Conservation (phyloP, 2,888 invertebrate genomes). For the Andrena haemorrhoa region DNA sequence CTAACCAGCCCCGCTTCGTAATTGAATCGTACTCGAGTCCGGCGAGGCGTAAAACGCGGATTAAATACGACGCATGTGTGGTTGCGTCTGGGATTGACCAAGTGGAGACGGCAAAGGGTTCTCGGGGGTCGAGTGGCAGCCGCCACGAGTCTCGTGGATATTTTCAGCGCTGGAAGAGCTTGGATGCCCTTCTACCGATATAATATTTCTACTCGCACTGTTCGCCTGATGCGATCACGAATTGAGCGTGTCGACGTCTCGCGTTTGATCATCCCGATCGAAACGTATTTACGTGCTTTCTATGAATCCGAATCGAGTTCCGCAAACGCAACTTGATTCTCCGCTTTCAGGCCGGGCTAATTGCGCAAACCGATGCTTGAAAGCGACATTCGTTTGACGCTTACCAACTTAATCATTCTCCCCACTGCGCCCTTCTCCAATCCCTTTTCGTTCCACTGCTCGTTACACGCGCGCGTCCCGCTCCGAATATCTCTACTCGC, state of each 20-base stretch:
- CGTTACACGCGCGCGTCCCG: not conserved
- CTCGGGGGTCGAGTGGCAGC: slow-evolving; percentile 14
- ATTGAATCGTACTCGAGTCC: slow-evolving; percentile 74
- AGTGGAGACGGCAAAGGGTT: slow-evolving; percentile 21
- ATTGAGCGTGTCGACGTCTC: slow-evolving; percentile 27
- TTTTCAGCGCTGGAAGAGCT: slow-evolving; percentile 22
- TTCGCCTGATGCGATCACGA: not conserved
- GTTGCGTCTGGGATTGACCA: slow-evolving; percentile 35
- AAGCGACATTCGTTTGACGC: slow-evolving; percentile 32
- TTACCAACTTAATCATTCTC: slow-evolving; percentile 3
- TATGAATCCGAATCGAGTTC: slow-evolving; percentile 38
- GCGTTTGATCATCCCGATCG: slow-evolving; percentile 46
- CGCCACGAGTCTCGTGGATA: slow-evolving; percentile 13
- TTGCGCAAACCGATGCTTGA: slow-evolving; percentile 28
- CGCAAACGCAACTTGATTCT: slow-evolving; percentile 21
- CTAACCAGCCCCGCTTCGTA: slow-evolving; percentile 65
- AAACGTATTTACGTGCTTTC: slow-evolving; percentile 41
- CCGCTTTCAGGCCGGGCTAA: slow-evolving; percentile 34
- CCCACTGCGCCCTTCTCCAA: not conserved
- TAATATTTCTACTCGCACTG: not conserved
- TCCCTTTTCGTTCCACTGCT: not conserved
- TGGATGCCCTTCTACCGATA: not conserved
- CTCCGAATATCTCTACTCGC: not conserved
- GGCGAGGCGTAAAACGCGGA: slow-evolving; percentile 75
- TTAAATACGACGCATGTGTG: slow-evolving; percentile 76